A percentile compares a stretch with the other conserved stretches of the same genome.
Evolutionary conservation across 2,888 invertebrate species (phyloP).

Genomic region (Epinotia demarniana): DNA sequence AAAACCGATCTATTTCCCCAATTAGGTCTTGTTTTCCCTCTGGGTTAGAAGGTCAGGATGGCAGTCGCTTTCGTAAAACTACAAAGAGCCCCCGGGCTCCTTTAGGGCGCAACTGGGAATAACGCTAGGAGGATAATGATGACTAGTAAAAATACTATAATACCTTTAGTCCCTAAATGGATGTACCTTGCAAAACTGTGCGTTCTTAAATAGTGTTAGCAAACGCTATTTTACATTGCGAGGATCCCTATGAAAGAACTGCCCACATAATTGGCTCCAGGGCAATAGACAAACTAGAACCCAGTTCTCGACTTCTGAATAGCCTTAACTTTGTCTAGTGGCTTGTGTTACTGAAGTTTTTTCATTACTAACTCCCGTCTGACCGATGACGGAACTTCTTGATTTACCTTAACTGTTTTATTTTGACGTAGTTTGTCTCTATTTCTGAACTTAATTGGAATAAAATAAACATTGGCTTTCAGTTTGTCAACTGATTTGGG

Average conservation of each 20-base stretch:
- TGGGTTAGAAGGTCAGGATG: too few species aligned
- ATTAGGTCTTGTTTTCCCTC: too few species aligned
- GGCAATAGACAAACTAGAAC: conserved; percentile 28
- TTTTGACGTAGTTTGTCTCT: conserved; percentile 11
- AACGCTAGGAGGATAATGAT: too few species aligned
- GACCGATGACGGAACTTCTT: conserved; percentile 31
- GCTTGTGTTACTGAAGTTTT: conserved; percentile 37
- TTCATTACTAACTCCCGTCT: conserved; percentile 33
- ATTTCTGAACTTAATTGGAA: not conserved
- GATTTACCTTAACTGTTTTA: conserved; percentile 22
- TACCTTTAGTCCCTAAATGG: too few species aligned
- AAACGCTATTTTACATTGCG: not conserved
- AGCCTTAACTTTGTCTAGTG: conserved; percentile 36
- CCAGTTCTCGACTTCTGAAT: conserved; percentile 20
- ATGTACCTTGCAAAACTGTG: too few species aligned
- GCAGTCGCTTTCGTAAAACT: too few species aligned
- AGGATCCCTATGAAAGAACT: not conserved
- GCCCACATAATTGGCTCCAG: conserved; percentile 12
- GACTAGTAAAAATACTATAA: too few species aligned
- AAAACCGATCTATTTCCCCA: too few species aligned
- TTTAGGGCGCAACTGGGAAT: too few species aligned
- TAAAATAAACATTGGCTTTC: not conserved
- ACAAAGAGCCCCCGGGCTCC: too few species aligned
- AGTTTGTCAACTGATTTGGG: not conserved
- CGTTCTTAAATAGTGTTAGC: too few species aligned